A percentile compares a stretch with the other conserved stretches of the same genome.
phyloP scores from a whole-genome alignment of 1,140 invertebrate genomes.

The Lepidotrigona ventralis region DNA sequence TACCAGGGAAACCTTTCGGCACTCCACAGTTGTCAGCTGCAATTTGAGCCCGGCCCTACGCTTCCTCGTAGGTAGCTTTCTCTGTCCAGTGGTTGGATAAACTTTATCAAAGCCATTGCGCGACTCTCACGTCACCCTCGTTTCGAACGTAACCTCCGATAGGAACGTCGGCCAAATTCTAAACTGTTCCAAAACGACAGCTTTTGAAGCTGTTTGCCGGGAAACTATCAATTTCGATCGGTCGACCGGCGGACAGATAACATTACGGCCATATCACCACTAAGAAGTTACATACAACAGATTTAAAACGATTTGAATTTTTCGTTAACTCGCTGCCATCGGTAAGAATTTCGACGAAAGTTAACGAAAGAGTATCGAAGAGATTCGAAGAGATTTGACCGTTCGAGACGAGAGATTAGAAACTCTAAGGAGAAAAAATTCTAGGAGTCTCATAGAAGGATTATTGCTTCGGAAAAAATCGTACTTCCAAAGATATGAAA shows the following conservation, averaged over 20 bases:
- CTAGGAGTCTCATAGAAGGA: neutral
- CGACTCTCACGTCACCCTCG: conserved; percentile 25
- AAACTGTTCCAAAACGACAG: neutral
- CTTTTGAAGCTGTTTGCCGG: neutral
- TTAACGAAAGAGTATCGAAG: neutral
- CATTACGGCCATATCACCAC: neutral
- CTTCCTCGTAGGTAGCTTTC: conserved; percentile 21
- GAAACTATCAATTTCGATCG: neutral
- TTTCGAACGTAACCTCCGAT: conserved; percentile 34
- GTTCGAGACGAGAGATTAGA: neutral
- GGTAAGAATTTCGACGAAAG: neutral
- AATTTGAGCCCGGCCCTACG: conserved; percentile 23
- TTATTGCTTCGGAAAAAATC: neutral
- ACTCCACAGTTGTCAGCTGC: conserved; percentile 33
- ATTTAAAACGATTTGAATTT: too few species aligned
- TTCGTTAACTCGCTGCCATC: neutral
- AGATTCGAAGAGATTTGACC: neutral
- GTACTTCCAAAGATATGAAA: neutral
- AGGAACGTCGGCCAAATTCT: conserved; percentile 23
- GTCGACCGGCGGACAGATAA: neutral
- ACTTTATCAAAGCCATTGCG: conserved; percentile 39
- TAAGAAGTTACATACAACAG: too few species aligned
- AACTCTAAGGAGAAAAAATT: neutral
- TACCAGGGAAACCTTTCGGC: conserved; percentile 36
- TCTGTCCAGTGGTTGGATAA: conserved; percentile 42